A percentile compares a stretch with the other conserved stretches of the same genome.
Evolutionary conservation across 2,113 vertebrate species (phyloP).

Genomic region (Oxyruncus cristatus): DNA sequence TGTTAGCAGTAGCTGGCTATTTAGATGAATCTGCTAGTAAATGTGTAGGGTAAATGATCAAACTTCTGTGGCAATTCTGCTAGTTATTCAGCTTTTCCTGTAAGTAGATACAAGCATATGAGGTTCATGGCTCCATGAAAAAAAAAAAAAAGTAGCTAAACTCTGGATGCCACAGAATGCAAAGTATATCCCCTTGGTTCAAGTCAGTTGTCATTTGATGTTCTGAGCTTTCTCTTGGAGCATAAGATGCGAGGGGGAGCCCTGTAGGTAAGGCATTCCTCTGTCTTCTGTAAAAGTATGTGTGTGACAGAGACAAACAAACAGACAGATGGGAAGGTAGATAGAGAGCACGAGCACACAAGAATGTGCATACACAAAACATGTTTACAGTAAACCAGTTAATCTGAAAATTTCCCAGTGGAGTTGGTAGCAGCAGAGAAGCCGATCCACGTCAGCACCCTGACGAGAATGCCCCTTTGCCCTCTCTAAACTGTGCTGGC

Average conservation of each 20-base stretch:
- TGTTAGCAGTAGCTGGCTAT: rapidly evolving
- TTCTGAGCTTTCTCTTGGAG: neutral
- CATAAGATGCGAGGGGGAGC: neutral
- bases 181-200: neutral
- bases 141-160: neutral
- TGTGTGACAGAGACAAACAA: neutral
- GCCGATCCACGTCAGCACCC: neutral
- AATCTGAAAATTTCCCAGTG: neutral
- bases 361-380: neutral
- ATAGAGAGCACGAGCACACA: neutral
- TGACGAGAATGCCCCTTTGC: neutral
- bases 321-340: neutral
- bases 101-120: neutral
- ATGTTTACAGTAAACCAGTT: neutral
- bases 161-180: neutral
- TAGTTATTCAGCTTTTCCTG: neutral
- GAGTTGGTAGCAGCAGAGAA: neutral
- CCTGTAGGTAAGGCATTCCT: neutral
- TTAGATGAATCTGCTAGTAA: neutral
- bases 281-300: rapidly evolving
- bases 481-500: neutral
- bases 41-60: neutral
- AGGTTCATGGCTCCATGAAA: neutral
- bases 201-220: neutral
- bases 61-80: neutral